Conservation (phyloP, 1,140 invertebrate genomes). For the Eueides isabella region DNA sequence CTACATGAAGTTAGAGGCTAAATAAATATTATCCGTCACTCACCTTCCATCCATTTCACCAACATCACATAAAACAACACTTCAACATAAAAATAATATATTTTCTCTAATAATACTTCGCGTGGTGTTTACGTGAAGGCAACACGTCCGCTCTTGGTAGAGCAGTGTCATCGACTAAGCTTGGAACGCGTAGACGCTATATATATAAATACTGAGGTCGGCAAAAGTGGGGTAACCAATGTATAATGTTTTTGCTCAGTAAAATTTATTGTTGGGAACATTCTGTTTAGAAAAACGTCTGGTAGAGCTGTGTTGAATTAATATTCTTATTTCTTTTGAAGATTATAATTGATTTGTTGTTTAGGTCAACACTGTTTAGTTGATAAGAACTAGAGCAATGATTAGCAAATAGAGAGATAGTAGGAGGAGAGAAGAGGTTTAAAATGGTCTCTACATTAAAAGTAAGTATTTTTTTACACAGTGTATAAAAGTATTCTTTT, state of each 20-base stretch:
- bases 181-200: slow-evolving; percentile 1
- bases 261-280: slow-evolving; percentile 21
- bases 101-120: slow-evolving; percentile 15
- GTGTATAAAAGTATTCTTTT: no score
- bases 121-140: not conserved
- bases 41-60: not conserved
- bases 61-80: slow-evolving; percentile 16
- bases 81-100: slow-evolving; percentile 3
- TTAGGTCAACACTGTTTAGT: not conserved
- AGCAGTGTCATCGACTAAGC: slow-evolving; percentile 26
- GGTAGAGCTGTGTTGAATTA: slow-evolving; percentile 5
- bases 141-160: slow-evolving; percentile 3
- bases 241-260: slow-evolving; percentile 24
- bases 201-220: slow-evolving; percentile 21
- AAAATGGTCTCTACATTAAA: not conserved
- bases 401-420: not conserved
- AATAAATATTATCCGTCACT: not conserved
- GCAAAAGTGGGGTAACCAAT: slow-evolving; percentile 26
- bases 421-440: not conserved
- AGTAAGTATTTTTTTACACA: not conserved
- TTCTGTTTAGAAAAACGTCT: slow-evolving; percentile 13
- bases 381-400: not conserved
- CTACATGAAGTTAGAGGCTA: not conserved
- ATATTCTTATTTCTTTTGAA: not conserved
- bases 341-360: not conserved